phyloP scores from a whole-genome alignment of 1,140 invertebrate genomes.

The Lordiphosa mommai region DNA sequence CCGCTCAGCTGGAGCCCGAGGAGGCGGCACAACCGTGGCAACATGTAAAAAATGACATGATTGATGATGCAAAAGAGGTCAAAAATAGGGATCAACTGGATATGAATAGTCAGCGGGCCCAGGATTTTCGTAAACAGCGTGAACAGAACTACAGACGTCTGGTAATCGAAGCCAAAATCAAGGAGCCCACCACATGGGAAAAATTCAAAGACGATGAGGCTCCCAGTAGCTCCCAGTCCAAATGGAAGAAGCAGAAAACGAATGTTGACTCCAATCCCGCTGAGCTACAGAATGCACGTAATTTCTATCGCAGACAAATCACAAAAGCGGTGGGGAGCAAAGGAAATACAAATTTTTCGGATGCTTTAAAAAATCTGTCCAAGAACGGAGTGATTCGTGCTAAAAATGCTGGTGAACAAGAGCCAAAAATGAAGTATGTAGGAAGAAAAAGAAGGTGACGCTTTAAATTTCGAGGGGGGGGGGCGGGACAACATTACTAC shows the following conservation, averaged over 20 bases:
- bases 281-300: too few species aligned
- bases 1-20: slow-evolving; percentile 7
- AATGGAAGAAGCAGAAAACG: neutral
- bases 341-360: rapidly evolving
- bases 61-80: slow-evolving; percentile 31
- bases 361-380: slow-evolving; percentile 6
- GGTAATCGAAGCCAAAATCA: slow-evolving; percentile 41
- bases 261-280: neutral
- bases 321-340: neutral
- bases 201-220: slow-evolving; percentile 26
- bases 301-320: slow-evolving; percentile 8
- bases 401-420: too few species aligned
- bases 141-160: slow-evolving; percentile 50
- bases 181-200: slow-evolving; percentile 40
- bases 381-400: neutral
- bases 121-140: slow-evolving; percentile 31
- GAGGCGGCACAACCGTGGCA: slow-evolving; percentile 35
- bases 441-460: neutral
- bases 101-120: slow-evolving; percentile 43
- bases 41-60: slow-evolving; percentile 49
- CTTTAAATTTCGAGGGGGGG: slow-evolving; percentile 2
- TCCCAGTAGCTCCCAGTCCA: neutral
- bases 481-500: slow-evolving; percentile 61
- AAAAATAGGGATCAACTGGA: slow-evolving; percentile 14
- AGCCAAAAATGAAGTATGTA: neutral